Evolutionary conservation across 2,888 invertebrate genomes (phyloP), one percentile per base, ranked within the genome.

Genomic region (Drosophila meridionalis): DNA sequence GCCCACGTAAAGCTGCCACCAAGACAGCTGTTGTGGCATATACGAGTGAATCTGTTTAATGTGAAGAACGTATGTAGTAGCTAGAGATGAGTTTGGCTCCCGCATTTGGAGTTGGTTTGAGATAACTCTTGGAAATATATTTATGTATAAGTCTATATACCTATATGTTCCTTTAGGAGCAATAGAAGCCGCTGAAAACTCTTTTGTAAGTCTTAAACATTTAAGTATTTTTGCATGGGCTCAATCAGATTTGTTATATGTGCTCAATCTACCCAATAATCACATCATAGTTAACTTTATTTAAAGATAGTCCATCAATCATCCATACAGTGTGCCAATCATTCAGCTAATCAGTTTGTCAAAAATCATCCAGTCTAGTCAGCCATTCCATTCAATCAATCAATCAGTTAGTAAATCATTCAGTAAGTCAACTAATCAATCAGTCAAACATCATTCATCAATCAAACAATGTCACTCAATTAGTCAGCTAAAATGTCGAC

Each of bases 21-120:
- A 42, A 32, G n/a, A 43, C 73, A 75, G 38, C 58, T 72, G 60
- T 30, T 56, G 56, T 43, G 70, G 68, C 67, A 69, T 57, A 63
- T 69, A 63, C 32, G 52, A 45, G 58, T 30, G 43, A 40, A 11
- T 20, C 30, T 42, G 9, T 52, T 52, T 34, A 52, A 52, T 52
- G 4, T 52, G 12, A 52, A 34, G 12, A 36, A 6, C 38, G 9
- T 11, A 26, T 28, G 30, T n/a, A n/a, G 53, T 42, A 9, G 4
- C 32, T 64, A 45, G 45, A 40, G 32, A 55, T 28, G 65, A 5
- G 52, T 0, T 14, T 14, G 6, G 20, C 20, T 20, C 1, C 20
- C 1, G 20, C 1, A 20, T 20, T 20, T 20, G 20, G 20, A 20
- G 20, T 20, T 20, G 20, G 20, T 20, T 20, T 20, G 20, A 20